These are phyloP conservation scores for Sialia sialis DNA, from an alignment of 2,113 vertebrate genomes.

Conservation along the genomic window DNA sequence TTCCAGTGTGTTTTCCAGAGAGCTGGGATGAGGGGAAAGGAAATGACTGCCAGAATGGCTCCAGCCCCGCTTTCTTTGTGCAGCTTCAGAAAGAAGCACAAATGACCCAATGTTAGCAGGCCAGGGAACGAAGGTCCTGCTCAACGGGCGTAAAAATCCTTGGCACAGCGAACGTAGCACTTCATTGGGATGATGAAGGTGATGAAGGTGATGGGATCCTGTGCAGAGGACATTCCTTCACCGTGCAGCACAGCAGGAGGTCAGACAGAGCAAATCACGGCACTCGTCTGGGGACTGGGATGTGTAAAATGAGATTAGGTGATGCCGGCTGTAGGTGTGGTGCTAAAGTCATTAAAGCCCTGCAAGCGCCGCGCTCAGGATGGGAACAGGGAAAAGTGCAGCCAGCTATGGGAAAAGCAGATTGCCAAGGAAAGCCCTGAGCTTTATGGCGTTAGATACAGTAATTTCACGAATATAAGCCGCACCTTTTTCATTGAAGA, in stretches of 20 bases:
- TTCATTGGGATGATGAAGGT: background rate
- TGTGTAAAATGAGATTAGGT: background rate
- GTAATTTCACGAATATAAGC: too few relatives aligned
- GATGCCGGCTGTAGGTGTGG: conserved; percentile 1
- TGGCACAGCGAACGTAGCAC: fast-evolving
- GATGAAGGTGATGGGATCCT: background rate
- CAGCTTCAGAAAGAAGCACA: background rate
- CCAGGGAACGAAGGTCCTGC: background rate
- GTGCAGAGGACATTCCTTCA: background rate
- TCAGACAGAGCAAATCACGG: conserved; percentile 6
- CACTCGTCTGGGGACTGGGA: background rate
- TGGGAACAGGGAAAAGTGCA: background rate
- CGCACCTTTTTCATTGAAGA: too few relatives aligned
- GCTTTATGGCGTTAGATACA: background rate
- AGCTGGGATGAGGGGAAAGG: background rate
- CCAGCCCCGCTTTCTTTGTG: background rate
- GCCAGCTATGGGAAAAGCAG: conserved; percentile 50
- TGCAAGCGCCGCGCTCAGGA: background rate
- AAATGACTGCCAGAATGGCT: conserved; percentile 2
- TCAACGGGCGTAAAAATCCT: background rate
- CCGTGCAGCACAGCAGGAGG: background rate
- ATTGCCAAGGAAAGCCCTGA: background rate
- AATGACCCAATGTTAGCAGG: background rate
- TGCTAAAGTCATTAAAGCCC: conserved; percentile 44
- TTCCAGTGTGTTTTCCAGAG: conserved; percentile 44